These are phyloP conservation scores for Danaus plexippus DNA, from an alignment of 1,140 invertebrate species.

Conservation along the genomic window DNA sequence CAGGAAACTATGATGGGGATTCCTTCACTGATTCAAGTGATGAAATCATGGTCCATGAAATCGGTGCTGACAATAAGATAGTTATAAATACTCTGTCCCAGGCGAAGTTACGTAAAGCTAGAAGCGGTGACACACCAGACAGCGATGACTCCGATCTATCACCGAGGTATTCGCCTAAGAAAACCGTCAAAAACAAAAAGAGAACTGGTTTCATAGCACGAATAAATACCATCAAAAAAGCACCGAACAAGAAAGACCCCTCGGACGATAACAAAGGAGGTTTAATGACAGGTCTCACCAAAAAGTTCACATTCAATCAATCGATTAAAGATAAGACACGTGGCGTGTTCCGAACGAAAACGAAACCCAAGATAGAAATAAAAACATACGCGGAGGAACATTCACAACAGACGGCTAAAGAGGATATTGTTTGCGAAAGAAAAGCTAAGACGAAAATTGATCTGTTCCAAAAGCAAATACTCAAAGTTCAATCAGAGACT, in stretches of 20 bases:
- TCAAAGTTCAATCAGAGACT: constrained; percentile 47
- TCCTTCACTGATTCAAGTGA: constrained; percentile 62
- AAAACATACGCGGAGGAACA: constrained; percentile 60
- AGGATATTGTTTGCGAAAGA: constrained; percentile 51
- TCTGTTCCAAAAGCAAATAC: constrained; percentile 67
- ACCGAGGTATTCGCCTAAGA: constrained; percentile 6
- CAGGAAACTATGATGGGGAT: constrained; percentile 53
- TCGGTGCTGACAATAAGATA: constrained; percentile 25
- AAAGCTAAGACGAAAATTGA: constrained; percentile 67
- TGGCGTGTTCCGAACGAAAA: constrained; percentile 27
- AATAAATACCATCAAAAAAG: constrained; percentile 25
- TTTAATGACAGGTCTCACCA: constrained; percentile 49
- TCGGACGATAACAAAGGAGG: constrained; percentile 16
- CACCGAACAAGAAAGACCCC: constrained; percentile 2
- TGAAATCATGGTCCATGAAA: constrained; percentile 44
- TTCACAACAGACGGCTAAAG: constrained; percentile 34
- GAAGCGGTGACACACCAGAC: constrained; percentile 5
- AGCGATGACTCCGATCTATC: constrained; percentile 1
- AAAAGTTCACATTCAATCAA: constrained; percentile 56
- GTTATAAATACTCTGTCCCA: constrained; percentile 16
- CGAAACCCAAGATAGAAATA: constrained; percentile 63
- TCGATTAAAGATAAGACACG: constrained; percentile 53
- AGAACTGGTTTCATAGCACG: constrained; percentile 21
- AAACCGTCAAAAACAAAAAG: constrained; percentile 15
- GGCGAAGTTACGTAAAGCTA: no score